These are phyloP conservation scores for Pheosia tremula DNA, from an alignment of 2,888 invertebrate species.

Conservation along the genomic window DNA sequence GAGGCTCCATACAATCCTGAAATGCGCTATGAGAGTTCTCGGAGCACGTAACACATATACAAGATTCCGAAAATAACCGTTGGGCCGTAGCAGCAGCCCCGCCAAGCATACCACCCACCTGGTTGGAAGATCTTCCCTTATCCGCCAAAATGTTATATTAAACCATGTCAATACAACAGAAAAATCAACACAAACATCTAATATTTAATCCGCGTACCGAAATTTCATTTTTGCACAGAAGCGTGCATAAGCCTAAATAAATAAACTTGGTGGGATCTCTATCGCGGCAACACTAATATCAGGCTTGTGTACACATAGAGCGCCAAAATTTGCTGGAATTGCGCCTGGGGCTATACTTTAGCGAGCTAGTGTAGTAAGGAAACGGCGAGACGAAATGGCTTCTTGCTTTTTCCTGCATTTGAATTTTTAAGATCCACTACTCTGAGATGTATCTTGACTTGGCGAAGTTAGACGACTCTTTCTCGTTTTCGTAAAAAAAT, in stretches of 20 bases:
- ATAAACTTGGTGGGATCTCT: conserved; percentile 45
- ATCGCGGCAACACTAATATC: conserved; percentile 61
- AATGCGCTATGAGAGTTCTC: no score
- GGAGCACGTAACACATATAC: no score
- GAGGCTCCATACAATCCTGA: no score
- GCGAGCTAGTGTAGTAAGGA: conserved; percentile 40
- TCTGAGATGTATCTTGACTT: background rate
- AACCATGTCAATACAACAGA: no score
- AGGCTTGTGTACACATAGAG: conserved; percentile 53
- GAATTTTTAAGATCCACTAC: conserved; percentile 40
- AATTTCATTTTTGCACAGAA: conserved; percentile 43
- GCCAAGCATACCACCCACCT: no score
- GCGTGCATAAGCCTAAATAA: conserved; percentile 48
- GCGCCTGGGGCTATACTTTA: conserved; percentile 48
- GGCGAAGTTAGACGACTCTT: background rate
- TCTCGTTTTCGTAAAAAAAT: background rate
- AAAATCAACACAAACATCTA: no score
- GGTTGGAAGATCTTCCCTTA: no score
- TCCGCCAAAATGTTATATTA: no score
- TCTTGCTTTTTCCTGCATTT: conserved; percentile 43
- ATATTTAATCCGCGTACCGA: conserved; percentile 7
- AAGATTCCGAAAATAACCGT: no score
- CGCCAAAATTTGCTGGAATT: conserved; percentile 54
- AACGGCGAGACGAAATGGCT: conserved; percentile 28
- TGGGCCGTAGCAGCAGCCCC: no score